phyloP scores from a whole-genome alignment of 2,888 invertebrate species.

The Xestia ashworthii region DNA sequence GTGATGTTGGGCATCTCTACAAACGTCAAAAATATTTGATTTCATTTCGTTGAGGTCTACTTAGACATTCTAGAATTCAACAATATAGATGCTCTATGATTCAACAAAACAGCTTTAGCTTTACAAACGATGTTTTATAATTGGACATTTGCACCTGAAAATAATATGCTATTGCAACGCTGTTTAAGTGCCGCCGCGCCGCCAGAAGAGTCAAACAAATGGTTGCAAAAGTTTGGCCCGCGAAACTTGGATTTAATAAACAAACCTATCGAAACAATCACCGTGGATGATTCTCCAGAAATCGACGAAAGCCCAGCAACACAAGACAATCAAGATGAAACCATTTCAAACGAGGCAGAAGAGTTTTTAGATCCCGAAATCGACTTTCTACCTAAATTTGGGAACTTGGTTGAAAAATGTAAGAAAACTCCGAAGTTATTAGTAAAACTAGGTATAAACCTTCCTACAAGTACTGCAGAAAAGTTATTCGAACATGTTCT shows the following conservation, averaged over 20 bases:
- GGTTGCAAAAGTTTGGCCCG: constrained; percentile 71
- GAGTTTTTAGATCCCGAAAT: constrained; percentile 70
- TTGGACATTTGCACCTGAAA: constrained; percentile 76
- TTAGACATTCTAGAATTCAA: no score
- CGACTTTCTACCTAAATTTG: constrained; percentile 68
- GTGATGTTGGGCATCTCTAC: constrained; percentile 2
- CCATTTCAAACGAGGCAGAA: constrained; percentile 53
- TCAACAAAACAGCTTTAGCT: not conserved
- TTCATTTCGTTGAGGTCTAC: not conserved
- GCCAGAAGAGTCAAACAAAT: constrained; percentile 72
- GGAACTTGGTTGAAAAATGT: constrained; percentile 71
- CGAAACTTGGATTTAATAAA: constrained; percentile 45
- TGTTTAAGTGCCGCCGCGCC: constrained; percentile 69
- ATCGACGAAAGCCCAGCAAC: not conserved
- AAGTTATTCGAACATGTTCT: constrained; percentile 74
- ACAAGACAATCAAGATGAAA: constrained; percentile 34
- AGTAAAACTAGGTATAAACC: constrained; percentile 67
- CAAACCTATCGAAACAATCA: constrained; percentile 32
- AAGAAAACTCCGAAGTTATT: constrained; percentile 67
- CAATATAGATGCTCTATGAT: not conserved
- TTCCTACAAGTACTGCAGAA: constrained; percentile 70
- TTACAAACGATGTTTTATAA: constrained; percentile 69
- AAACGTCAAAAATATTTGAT: constrained; percentile 6
- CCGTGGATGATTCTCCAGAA: constrained; percentile 39
- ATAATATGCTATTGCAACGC: constrained; percentile 65